Percentiles rank a stretch among this genome's conserved stretches.
Evolutionary conservation across 2,888 invertebrate genomes (phyloP).

Genomic region (Autographa pulchrina): DNA sequence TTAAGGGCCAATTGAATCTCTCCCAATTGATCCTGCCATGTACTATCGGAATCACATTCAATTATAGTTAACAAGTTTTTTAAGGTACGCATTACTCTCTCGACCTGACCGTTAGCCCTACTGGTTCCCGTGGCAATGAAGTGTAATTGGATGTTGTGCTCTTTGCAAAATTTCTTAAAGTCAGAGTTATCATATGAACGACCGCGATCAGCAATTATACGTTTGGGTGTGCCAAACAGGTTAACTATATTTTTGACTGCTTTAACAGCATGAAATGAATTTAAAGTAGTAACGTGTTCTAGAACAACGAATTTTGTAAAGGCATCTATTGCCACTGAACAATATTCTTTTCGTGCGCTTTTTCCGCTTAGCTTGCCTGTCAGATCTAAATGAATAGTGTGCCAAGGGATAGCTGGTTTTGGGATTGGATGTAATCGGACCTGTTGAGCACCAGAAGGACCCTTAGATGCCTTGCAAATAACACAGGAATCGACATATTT

Average conservation of each 20-base stretch:
- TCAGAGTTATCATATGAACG: no score
- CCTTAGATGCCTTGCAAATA: conserved; percentile 54
- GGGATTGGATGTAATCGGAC: conserved; percentile 52
- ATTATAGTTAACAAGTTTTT: conserved; percentile 10
- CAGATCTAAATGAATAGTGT: conserved; percentile 9
- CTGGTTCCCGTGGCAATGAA: conserved; percentile 17
- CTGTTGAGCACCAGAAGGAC: conserved; percentile 45
- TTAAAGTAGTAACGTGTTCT: conserved; percentile 3
- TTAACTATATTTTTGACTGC: conserved; percentile 7
- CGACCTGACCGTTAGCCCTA: conserved; percentile 13
- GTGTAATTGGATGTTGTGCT: conserved; percentile 14
- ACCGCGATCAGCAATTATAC: conserved; percentile 23
- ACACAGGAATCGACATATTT: conserved; percentile 55
- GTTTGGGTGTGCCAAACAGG: conserved; percentile 19
- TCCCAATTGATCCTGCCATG: conserved; percentile 45
- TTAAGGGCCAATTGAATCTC: conserved; percentile 56
- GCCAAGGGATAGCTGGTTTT: conserved; percentile 11
- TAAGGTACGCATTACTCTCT: conserved; percentile 18
- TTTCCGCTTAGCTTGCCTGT: conserved; percentile 19
- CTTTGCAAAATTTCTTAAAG: conserved; percentile 8
- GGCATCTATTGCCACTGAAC: conserved; percentile 11
- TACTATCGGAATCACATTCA: conserved; percentile 10
- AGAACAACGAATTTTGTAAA: neutral
- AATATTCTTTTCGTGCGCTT: conserved; percentile 15
- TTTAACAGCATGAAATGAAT: conserved; percentile 7